Evolutionary conservation across 2,888 invertebrate genomes (phyloP).

Genomic region (Drosophila cracens): DNA sequence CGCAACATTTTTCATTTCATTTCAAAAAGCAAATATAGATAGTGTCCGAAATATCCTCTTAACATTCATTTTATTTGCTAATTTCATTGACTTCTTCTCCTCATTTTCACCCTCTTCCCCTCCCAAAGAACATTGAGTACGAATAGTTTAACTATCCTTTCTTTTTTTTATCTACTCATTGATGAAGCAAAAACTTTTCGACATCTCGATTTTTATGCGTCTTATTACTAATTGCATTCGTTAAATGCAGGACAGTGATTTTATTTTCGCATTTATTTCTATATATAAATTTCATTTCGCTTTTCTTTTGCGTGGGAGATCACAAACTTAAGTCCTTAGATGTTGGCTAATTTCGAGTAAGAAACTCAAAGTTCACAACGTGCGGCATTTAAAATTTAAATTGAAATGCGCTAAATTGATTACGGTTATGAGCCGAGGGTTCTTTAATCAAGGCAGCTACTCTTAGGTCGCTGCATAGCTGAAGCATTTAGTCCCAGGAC

Average conservation of each 20-base stretch:
- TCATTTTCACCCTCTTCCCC: too few species aligned
- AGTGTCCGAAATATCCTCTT: conserved; percentile 6
- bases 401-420: conserved; percentile 60
- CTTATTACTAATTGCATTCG: conserved; percentile 56
- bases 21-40: background rate
- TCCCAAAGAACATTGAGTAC: conserved; percentile 2
- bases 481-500: conserved; percentile 42
- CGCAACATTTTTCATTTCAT: background rate
- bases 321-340: conserved; percentile 36
- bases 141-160: conserved; percentile 29
- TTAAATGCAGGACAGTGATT: conserved; percentile 33
- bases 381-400: conserved; percentile 65
- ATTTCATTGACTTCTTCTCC: background rate
- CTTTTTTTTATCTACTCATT: conserved; percentile 24
- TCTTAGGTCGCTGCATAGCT: conserved; percentile 29
- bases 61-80: conserved; percentile 33
- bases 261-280: conserved; percentile 8
- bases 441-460: conserved; percentile 45
- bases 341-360: conserved; percentile 54
- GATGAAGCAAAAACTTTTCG: conserved; percentile 45
- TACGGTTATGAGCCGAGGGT: conserved; percentile 46
- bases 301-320: conserved; percentile 2
- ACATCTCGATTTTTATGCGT: conserved; percentile 21
- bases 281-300: background rate
- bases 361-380: conserved; percentile 22